phyloP scores from a whole-genome alignment of 1,140 invertebrate genomes.

The Orussus abietinus region DNA sequence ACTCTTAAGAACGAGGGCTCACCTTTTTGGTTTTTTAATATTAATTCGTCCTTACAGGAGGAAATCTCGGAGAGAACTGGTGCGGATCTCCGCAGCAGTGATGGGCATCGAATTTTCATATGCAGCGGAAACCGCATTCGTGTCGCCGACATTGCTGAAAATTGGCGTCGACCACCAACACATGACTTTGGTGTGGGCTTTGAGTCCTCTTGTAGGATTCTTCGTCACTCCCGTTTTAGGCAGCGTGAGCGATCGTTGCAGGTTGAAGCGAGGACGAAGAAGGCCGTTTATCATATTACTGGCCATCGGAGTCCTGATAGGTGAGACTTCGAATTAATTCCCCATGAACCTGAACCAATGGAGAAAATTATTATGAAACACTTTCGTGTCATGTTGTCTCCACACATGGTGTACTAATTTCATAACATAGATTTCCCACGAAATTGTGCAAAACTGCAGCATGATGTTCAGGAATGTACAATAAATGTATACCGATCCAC shows the following conservation, averaged over 20 bases:
- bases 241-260: constrained; percentile 86
- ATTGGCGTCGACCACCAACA: constrained; percentile 86
- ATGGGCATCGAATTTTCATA: constrained; percentile 98
- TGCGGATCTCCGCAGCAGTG: constrained; percentile 86
- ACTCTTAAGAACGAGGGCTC: too few species aligned
- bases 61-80: constrained; percentile 78
- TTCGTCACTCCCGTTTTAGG: constrained; percentile 90
- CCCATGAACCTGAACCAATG: too few species aligned
- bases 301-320: constrained; percentile 83
- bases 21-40: too few species aligned
- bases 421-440: too few species aligned
- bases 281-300: constrained; percentile 88
- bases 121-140: constrained; percentile 94
- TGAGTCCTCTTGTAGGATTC: constrained; percentile 88
- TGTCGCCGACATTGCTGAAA: constrained; percentile 89
- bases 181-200: constrained; percentile 94
- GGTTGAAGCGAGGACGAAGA: constrained; percentile 72
- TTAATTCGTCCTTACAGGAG: constrained; percentile 52
- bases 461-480: too few species aligned
- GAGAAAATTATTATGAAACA: too few species aligned
- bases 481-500: too few species aligned
- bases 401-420: too few species aligned
- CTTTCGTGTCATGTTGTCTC: too few species aligned
- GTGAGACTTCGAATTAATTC: constrained; percentile 52
- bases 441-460: too few species aligned